Evolutionary conservation across 2,888 invertebrate genomes (phyloP).

Genomic region (Caenorhabditis afra): DNA sequence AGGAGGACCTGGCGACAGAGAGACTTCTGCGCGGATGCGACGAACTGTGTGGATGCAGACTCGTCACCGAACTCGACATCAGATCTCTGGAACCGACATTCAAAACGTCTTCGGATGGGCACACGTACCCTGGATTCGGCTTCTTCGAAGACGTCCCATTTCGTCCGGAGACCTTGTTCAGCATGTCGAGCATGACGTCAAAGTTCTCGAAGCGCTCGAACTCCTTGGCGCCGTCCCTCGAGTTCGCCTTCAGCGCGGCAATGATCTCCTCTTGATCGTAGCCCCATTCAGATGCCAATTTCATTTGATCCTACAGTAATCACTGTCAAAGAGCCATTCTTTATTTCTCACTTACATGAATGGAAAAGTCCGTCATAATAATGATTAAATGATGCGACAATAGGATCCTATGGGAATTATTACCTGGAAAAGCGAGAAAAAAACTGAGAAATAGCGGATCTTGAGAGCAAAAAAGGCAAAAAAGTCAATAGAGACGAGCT

Average conservation of each 20-base stretch:
- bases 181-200: slow-evolving; percentile 64
- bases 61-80: slow-evolving; percentile 47
- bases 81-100: slow-evolving; percentile 33
- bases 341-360: slow-evolving; percentile 42
- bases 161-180: slow-evolving; percentile 53
- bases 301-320: slow-evolving; percentile 50
- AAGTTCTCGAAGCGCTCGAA: slow-evolving; percentile 61
- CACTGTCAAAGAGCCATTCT: neutral
- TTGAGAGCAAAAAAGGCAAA: slow-evolving; percentile 11
- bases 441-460: neutral
- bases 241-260: slow-evolving; percentile 50
- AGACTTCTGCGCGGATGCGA: slow-evolving; percentile 29
- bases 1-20: slow-evolving; percentile 47
- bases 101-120: neutral
- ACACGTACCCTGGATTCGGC: slow-evolving; percentile 16
- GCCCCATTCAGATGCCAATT: slow-evolving; percentile 59
- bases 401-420: slow-evolving; percentile 24
- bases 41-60: slow-evolving; percentile 39
- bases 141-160: slow-evolving; percentile 20
- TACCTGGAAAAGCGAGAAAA: slow-evolving; percentile 31
- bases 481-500: slow-evolving; percentile 18
- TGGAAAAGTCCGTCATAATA: slow-evolving; percentile 25
- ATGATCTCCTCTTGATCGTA: slow-evolving; percentile 59
- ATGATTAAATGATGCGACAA: neutral
- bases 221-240: slow-evolving; percentile 42